Base-by-base conservation (phyloP, 92 coral and sea anemone genomes). In the Epizoanthus stellaris region DNA sequence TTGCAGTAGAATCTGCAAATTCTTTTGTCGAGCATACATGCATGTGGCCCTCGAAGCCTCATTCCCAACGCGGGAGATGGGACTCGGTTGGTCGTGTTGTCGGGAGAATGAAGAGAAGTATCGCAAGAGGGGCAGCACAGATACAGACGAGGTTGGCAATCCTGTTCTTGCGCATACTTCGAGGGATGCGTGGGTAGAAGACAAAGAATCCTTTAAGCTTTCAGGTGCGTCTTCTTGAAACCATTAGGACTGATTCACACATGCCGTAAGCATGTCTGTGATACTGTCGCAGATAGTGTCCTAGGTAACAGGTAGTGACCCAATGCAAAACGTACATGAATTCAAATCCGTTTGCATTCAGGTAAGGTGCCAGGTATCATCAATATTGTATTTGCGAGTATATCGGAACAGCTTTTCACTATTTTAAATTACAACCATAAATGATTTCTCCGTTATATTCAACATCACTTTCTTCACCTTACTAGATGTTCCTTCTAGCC, bases 41-140 rank as follows among this genome's bases (percentile, higher is more conserved):
- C 70, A 77, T 77, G 82, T 12, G 45, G 70, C 20, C 54, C 25
- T 62, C 43, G 70, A 60, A 42, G 4, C 66, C 57, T 40, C 83
- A 63, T 6, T 79, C 83, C 83, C 83, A 4, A 40, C 83, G 83
- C 61, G 72, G 83, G 83, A 79, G 83, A 79, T 79, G 83, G 83
- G 83, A 79, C 63, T 34, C 25, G 21, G 20, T 63, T 79, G 83
- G 60, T 79, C 83, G 60, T 13, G 67, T 59, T 2, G n/a, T 79
- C 70, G 45, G 83, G 83, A 79, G 83, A 79, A 45, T 23, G 72
- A 79, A 25, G 56, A 63, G 49, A 79, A 79, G 15, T 79, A 79
- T 63, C 70, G 83, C 8, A 42, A 69, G 15, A 57, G 14, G 6
- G 5, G 45, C 63, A 40, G 59, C 5, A 43, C 83, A 17, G 71